Base-by-base conservation (phyloP, 2,113 vertebrate genomes). In the Noturus placidus region DNA sequence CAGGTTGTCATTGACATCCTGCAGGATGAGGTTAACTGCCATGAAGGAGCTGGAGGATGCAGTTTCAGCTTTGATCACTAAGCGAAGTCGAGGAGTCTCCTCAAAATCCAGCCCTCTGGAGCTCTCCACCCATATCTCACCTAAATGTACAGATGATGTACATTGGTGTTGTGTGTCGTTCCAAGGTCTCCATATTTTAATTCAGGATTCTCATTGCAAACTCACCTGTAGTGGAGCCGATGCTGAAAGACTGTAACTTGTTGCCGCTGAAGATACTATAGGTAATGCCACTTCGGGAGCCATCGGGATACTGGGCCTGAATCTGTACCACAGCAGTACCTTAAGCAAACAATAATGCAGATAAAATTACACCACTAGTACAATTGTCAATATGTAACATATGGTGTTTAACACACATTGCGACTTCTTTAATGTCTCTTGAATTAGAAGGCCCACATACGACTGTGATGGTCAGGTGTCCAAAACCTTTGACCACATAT, bases 201-300 rank as follows among this genome's bases (percentile, higher is more conserved):
- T 85, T 78, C 38, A 63, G 10, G 67, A 52, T 35, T 61, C 25
- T 20, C 13, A 8, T 7, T 59, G 7, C 67, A 38, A 59, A 72
- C 70, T 84, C 90, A 99, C 98, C 98, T 94, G 97, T 97, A 61
- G 92, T 93, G 33, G 97, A 94, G 89, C 95, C 96, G 92, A 99
- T 99, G 30, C 85, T 92, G 92, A 99, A 99, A 0, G 94, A 91
- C 0, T 96, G 96, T 67, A 89, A 94, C 91, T 96, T 96, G 2
- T 99, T 99, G 42, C 98, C 98, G 3, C 97, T 99, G 91, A 99
- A 91, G 76, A 99, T 96, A 93, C 97, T 99, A 92, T 99, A 99
- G 42, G 93, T 96, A 93, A 99, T 99, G 13, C 88, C 96, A 8
- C 92, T 95, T 0, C 82, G 96, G 3, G 97, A 97, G 61, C 97